Conservation (phyloP, 2,113 vertebrate genomes). For the Pseudonaja textilis region DNA sequence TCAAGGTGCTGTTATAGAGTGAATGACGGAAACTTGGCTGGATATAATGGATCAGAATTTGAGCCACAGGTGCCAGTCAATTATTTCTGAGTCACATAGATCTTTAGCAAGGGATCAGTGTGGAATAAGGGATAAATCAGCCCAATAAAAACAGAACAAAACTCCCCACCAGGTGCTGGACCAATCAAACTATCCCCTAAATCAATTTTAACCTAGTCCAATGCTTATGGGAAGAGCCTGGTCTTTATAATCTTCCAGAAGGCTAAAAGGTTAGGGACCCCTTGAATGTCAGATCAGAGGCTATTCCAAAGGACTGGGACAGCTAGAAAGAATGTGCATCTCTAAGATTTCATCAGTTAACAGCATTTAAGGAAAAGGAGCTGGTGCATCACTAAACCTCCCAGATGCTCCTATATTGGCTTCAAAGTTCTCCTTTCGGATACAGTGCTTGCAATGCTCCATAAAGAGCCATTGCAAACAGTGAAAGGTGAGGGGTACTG, state of each 20-base stretch:
- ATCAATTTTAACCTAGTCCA: no score
- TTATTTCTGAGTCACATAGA: not conserved
- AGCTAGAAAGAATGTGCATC: no score
- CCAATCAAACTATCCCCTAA: not conserved
- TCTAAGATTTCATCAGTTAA: no score
- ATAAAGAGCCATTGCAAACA: not conserved
- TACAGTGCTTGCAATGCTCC: not conserved
- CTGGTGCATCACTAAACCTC: no score
- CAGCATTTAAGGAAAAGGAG: no score
- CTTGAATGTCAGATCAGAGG: no score
- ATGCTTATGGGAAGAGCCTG: no score
- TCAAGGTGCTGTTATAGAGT: not conserved
- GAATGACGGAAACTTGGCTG: not conserved
- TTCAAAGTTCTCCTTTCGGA: not conserved
- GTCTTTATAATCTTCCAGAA: no score
- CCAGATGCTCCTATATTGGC: no score
- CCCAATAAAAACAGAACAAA: not conserved
- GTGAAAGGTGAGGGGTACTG: not conserved
- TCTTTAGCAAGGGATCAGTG: not conserved
- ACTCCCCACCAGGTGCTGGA: not conserved
- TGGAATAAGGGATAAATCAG: not conserved
- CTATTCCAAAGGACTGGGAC: no score
- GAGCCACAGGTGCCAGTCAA: not conserved
- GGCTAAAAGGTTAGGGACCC: no score
- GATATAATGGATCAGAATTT: not conserved